Conservation (phyloP, 2,888 invertebrate genomes). For the Dinocampus coccinellae region DNA sequence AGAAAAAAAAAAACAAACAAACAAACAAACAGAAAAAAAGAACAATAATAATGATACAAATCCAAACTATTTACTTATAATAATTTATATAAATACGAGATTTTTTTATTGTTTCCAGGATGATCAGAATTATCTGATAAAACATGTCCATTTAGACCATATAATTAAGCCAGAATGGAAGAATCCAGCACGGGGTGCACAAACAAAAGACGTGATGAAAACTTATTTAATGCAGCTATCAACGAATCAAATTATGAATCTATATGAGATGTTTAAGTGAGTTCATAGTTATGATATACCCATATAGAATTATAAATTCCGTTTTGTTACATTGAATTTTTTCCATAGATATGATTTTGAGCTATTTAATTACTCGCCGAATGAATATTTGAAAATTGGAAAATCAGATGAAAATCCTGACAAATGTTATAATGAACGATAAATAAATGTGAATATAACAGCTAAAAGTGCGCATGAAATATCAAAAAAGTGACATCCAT, state of each 20-base stretch:
- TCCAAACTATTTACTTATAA: too few species aligned
- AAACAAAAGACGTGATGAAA: constrained; percentile 80
- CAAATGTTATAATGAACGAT: constrained; percentile 56
- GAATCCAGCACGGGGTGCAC: constrained; percentile 83
- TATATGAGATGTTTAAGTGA: constrained; percentile 86
- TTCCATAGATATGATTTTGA: constrained; percentile 84
- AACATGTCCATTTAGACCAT: constrained; percentile 80
- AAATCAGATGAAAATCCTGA: constrained; percentile 58
- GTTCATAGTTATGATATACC: constrained; percentile 23
- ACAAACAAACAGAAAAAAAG: too few species aligned
- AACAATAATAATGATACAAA: too few species aligned
- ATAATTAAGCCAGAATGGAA: constrained; percentile 87
- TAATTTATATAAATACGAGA: background rate
- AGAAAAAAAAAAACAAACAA: background rate
- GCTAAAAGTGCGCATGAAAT: background rate
- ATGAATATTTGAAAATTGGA: constrained; percentile 77
- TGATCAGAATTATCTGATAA: constrained; percentile 86
- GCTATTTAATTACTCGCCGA: constrained; percentile 86
- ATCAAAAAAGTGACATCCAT: background rate
- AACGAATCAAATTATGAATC: constrained; percentile 79
- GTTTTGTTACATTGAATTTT: constrained; percentile 38
- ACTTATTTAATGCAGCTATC: constrained; percentile 84
- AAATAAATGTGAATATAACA: background rate
- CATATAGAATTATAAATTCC: background rate
- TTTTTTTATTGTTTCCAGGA: constrained; percentile 70